Evolutionary conservation across 2,113 vertebrate species (phyloP).

Genomic region (Amphilophus citrinellus): DNA sequence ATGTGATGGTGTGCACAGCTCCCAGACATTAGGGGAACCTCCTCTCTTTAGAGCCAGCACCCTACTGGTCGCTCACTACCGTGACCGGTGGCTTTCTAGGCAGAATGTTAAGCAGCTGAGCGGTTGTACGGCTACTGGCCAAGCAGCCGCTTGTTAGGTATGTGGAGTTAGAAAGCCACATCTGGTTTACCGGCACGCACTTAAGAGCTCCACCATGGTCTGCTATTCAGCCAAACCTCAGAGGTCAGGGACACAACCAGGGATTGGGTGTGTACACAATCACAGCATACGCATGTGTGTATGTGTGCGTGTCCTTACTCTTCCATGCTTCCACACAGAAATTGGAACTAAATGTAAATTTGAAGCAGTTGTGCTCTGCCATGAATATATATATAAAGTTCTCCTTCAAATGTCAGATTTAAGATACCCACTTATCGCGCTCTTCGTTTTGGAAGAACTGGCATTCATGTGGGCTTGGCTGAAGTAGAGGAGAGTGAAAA

Average conservation of each 20-base stretch:
- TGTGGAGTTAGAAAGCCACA: constrained; percentile 62
- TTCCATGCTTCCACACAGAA: constrained; percentile 27
- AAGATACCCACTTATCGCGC: not conserved
- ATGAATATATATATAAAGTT: constrained; percentile 39
- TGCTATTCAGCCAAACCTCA: constrained; percentile 72
- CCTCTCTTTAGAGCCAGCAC: constrained; percentile 42
- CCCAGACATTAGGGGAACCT: constrained; percentile 52
- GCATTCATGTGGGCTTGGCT: constrained; percentile 15
- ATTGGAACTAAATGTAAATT: constrained; percentile 34
- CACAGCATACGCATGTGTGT: not conserved
- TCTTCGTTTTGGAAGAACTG: not conserved
- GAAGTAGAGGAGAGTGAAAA: constrained; percentile 15
- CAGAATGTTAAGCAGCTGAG: constrained; percentile 49
- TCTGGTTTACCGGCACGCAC: constrained; percentile 68
- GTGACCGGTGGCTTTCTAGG: constrained; percentile 50
- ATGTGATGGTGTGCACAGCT: constrained; percentile 23
- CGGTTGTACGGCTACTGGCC: constrained; percentile 57
- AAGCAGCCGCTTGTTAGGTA: constrained; percentile 68
- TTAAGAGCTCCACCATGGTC: constrained; percentile 58
- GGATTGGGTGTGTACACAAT: constrained; percentile 24
- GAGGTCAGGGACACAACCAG: constrained; percentile 61
- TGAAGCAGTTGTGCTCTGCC: constrained; percentile 29
- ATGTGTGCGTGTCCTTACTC: not conserved
- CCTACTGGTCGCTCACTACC: constrained; percentile 41
- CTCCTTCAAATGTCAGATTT: constrained; percentile 30